Evolutionary conservation across 1,140 invertebrate species (phyloP).

Genomic region (Drosophila lacteicornis): DNA sequence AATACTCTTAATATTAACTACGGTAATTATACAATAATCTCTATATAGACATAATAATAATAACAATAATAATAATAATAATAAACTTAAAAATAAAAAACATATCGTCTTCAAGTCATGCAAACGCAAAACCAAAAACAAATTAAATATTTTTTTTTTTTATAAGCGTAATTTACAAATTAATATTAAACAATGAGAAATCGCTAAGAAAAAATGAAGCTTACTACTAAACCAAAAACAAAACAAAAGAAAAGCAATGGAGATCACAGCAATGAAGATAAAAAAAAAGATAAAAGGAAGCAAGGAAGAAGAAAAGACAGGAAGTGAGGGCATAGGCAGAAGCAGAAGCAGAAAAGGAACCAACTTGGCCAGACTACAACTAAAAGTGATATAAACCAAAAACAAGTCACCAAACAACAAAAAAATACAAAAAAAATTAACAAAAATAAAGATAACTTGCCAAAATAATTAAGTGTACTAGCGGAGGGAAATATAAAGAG

Average conservation of each 20-base stretch:
- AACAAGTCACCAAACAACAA: constrained; percentile 40
- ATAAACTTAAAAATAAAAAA: constrained; percentile 54
- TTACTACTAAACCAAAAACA: constrained; percentile 55
- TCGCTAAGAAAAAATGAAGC: constrained; percentile 55
- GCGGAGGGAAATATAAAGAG: constrained; percentile 1
- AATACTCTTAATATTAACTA: constrained; percentile 62
- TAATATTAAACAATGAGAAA: constrained; percentile 56
- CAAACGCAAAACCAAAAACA: constrained; percentile 35
- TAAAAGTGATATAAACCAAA: constrained; percentile 73
- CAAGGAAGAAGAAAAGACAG: not conserved
- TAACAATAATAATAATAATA: constrained; percentile 13
- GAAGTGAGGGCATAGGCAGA: constrained; percentile 2
- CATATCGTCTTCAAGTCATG: constrained; percentile 82
- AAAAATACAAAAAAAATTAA: constrained; percentile 38
- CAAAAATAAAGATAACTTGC: constrained; percentile 60
- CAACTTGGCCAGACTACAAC: constrained; percentile 63
- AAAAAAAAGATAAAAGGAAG: constrained; percentile 6
- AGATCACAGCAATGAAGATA: constrained; percentile 1
- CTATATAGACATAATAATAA: constrained; percentile 53
- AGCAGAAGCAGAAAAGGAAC: constrained; percentile 21
- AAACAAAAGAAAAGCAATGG: not conserved
- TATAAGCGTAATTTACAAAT: constrained; percentile 68
- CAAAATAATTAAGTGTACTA: constrained; percentile 77
- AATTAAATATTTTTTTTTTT: constrained; percentile 66
- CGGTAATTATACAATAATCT: constrained; percentile 55